Evolutionary conservation across 2,888 invertebrate species (phyloP).

Genomic region (Drosophila neotestacea): DNA sequence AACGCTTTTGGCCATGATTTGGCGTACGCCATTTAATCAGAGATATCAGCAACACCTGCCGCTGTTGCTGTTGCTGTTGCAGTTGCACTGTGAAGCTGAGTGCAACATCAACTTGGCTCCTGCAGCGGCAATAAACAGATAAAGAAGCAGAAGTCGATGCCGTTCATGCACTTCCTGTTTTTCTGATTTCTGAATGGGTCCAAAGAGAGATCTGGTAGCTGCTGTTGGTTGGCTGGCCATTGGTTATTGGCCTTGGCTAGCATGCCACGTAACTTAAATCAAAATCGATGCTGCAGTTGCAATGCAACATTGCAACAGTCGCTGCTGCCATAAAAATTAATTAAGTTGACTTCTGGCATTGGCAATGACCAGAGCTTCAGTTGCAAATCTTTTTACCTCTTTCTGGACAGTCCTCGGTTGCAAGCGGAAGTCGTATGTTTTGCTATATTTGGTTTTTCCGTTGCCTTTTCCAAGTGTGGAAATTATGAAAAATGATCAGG

Average conservation of each 20-base stretch:
- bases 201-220: conserved; percentile 37
- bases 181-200: conserved; percentile 2
- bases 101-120: conserved; percentile 51
- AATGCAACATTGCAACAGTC: conserved; percentile 19
- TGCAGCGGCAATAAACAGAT: conserved; percentile 76
- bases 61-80: conserved; percentile 23
- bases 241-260: conserved; percentile 47
- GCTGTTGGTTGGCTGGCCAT: conserved; percentile 34
- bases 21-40: conserved; percentile 78
- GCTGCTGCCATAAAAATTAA: conserved; percentile 75
- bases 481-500: conserved; percentile 74
- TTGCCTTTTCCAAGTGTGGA: conserved; percentile 59
- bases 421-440: conserved; percentile 78
- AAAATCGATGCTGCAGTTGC: conserved; percentile 44
- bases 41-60: conserved; percentile 80
- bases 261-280: conserved; percentile 66
- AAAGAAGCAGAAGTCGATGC: conserved; percentile 58
- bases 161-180: conserved; percentile 51
- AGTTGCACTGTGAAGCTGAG: conserved; percentile 3
- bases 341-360: conserved; percentile 82
- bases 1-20: conserved; percentile 76
- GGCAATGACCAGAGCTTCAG: conserved; percentile 45
- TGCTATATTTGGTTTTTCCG: conserved; percentile 72
- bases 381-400: neutral
- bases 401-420: conserved; percentile 42